These are phyloP conservation scores for Syrmaticus mikado DNA, from an alignment of 2,113 vertebrate species.

Conservation along the genomic window DNA sequence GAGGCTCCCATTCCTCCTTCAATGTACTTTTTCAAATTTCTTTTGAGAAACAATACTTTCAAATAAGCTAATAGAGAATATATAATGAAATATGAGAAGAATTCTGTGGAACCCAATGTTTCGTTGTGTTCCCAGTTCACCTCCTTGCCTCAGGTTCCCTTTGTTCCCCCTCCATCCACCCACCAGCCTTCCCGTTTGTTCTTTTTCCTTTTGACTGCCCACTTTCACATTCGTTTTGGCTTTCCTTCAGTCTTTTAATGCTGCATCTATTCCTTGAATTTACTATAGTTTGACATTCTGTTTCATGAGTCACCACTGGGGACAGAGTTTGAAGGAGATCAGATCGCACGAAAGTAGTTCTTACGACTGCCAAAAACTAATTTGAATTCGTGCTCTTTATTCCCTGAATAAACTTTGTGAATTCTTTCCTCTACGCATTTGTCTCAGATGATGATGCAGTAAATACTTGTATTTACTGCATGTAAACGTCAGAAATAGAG, in stretches of 20 bases:
- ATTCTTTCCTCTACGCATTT: neutral
- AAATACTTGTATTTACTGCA: neutral
- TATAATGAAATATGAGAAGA: neutral
- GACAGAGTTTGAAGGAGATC: constrained; percentile 19
- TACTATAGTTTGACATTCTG: constrained; percentile 36
- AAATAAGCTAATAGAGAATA: neutral
- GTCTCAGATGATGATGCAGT: neutral
- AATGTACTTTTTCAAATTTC: neutral
- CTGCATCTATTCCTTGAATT: constrained; percentile 23
- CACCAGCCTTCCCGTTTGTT: constrained; percentile 23
- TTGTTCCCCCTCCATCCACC: neutral
- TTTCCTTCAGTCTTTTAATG: constrained; percentile 15
- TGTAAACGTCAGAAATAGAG: rapidly evolving
- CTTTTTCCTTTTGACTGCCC: constrained; percentile 21
- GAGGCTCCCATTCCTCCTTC: neutral
- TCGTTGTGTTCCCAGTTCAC: neutral
- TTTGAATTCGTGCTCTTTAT: neutral
- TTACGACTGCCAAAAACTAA: neutral
- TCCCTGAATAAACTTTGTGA: neutral
- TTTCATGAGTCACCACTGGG: constrained; percentile 33
- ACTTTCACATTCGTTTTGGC: constrained; percentile 1
- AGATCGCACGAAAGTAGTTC: constrained; percentile 37
- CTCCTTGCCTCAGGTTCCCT: constrained; percentile 42
- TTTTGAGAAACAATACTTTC: neutral
- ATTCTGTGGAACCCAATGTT: neutral